A percentile compares a stretch with the other conserved stretches of the same genome.
These are phyloP conservation scores for Drosophila silvestris DNA, from an alignment of 2,888 invertebrate species.

Conservation along the genomic window DNA sequence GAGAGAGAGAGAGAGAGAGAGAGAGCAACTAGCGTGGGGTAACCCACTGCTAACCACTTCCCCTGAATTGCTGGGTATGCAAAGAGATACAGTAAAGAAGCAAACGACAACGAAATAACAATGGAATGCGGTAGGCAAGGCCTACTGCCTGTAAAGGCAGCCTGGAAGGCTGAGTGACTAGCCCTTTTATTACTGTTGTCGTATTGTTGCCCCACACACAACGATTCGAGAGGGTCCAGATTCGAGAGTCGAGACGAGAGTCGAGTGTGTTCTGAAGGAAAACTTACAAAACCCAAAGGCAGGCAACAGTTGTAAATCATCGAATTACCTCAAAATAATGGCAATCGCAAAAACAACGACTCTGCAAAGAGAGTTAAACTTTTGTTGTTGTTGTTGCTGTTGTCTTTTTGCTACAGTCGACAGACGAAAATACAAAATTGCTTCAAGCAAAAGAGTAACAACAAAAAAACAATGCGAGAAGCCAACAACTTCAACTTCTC, in stretches of 20 bases:
- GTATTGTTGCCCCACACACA: slow-evolving; percentile 57
- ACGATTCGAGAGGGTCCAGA: slow-evolving; percentile 28
- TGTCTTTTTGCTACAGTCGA: slow-evolving; percentile 29
- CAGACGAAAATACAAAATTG: slow-evolving; percentile 71
- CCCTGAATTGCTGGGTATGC: slow-evolving; percentile 46
- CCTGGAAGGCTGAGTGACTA: slow-evolving; percentile 46
- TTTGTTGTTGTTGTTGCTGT: slow-evolving; percentile 22
- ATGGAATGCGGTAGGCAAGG: slow-evolving; percentile 64
- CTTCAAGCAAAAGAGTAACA: slow-evolving; percentile 59
- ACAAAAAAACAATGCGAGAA: slow-evolving; percentile 73
- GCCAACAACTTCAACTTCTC: slow-evolving; percentile 61
- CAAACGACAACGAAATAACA: slow-evolving; percentile 73
- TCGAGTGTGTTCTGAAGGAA: slow-evolving; percentile 67
- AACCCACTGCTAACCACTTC: slow-evolving; percentile 49
- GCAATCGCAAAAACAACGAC: slow-evolving; percentile 66
- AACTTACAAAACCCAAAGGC: slow-evolving; percentile 76
- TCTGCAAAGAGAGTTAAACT: slow-evolving; percentile 13
- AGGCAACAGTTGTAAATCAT: slow-evolving; percentile 80
- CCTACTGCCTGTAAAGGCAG: slow-evolving; percentile 35
- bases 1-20: slow-evolving; percentile 1
- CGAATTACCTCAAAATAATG: slow-evolving; percentile 81
- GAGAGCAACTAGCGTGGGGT: slow-evolving; percentile 32
- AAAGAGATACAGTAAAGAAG: slow-evolving; percentile 27
- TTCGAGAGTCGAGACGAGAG: slow-evolving; percentile 11
- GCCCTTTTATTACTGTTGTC: slow-evolving; percentile 65